Base-by-base conservation (phyloP, 2,113 vertebrate species). In the Burhinus oedicnemus region DNA sequence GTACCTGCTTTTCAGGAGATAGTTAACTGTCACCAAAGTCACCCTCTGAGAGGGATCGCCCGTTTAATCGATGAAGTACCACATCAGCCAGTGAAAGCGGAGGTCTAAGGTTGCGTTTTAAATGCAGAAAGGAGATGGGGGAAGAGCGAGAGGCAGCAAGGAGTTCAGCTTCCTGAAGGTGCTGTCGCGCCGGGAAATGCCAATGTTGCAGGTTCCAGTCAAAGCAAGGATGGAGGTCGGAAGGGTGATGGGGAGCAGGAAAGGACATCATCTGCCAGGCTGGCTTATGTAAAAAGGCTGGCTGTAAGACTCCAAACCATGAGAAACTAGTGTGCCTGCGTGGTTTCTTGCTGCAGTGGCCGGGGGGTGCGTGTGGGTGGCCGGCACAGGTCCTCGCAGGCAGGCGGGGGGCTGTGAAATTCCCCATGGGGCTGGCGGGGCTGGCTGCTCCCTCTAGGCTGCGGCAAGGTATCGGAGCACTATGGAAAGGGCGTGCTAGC, bases 361-460 rank as follows among this genome's bases (percentile, higher is more conserved):
- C 3, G 5, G 6, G 20, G 13, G 27, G 19, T 44, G 40, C 0
- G 1, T 21, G 75, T 0, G 2, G 40, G 42, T 9, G 15, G 27
- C 12, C 16, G 16, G 27, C 6, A 4, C 61, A 23, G 34, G 74
- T 76, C 52, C 51, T 52, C 4, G 9, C 10, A 11, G 64, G 77
- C 45, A 30, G 22, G 64, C 1, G 23, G 40, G 17, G 18, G 19
- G 15, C 65, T 90, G 27, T 2, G 11, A 29, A 88, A 80, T 71
- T 88, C 82, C 36, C 38, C 6, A 0, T 57, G 51, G n/a, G 40
- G 52, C 42, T 2, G 15, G 42, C 19, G 15, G 19, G 34, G 19
- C 71, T 90, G 45, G 40, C 34, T 69, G 30, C 13, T 78, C 32
- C 32, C 17, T 90, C 36, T 25, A 15, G 42, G 42, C 55, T 83